phyloP scores from a whole-genome alignment of 2,797 vertebrate genomes.

The Melanotaenia nigrans region DNA sequence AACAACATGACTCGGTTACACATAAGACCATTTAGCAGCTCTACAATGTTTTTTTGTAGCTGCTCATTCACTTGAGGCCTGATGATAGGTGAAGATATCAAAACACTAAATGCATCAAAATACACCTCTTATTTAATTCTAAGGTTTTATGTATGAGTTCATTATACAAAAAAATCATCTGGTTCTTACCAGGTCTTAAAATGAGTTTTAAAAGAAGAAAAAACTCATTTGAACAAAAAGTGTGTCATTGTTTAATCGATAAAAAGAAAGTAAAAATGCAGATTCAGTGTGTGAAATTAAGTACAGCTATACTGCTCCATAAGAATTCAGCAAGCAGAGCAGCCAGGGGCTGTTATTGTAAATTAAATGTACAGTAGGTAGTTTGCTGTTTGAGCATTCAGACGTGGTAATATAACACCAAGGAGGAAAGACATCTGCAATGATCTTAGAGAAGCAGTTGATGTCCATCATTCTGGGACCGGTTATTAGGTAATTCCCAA shows the following conservation, averaged over 20 bases:
- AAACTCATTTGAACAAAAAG: too few species aligned
- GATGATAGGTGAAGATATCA: slow-evolving; percentile 23
- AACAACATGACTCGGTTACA: slow-evolving; percentile 24
- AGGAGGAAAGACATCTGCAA: not conserved
- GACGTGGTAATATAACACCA: too few species aligned
- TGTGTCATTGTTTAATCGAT: not conserved
- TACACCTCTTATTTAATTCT: not conserved
- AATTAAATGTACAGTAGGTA: too few species aligned
- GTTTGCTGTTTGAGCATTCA: too few species aligned
- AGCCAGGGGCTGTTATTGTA: too few species aligned
- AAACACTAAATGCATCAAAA: slow-evolving; percentile 28
- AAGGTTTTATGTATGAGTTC: not conserved
- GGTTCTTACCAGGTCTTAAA: not conserved
- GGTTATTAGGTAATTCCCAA: not conserved
- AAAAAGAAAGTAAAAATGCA: not conserved
- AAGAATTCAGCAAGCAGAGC: too few species aligned
- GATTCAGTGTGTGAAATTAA: not conserved
- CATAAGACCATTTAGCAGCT: slow-evolving; percentile 20
- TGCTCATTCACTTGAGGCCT: slow-evolving; percentile 34
- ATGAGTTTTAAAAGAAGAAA: not conserved
- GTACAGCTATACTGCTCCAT: not conserved
- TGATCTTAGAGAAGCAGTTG: too few species aligned
- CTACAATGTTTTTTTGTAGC: slow-evolving; percentile 31
- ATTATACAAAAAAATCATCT: not conserved
- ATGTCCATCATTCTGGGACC: too few species aligned